Evolutionary conservation across 2,797 vertebrate genomes (phyloP).

Genomic region (Muscicapa striata): DNA sequence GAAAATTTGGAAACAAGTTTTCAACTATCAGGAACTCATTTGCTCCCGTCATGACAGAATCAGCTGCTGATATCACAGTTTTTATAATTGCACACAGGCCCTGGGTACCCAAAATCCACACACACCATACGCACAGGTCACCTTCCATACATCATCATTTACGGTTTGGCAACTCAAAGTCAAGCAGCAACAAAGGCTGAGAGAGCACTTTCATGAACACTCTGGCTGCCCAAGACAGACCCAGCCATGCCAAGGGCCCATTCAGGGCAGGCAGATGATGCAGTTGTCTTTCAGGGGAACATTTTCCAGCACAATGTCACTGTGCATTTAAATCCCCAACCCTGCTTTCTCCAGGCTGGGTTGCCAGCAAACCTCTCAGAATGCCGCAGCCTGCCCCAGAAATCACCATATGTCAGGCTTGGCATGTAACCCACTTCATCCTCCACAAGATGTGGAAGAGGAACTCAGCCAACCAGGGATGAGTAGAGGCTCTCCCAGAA

Average conservation of each 20-base stretch:
- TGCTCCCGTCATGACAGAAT: neutral
- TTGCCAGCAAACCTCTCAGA: constrained; percentile 13
- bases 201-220: neutral
- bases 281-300: neutral
- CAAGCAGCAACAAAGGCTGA: neutral
- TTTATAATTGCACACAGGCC: neutral
- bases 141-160: neutral
- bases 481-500: neutral
- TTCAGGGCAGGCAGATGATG: neutral
- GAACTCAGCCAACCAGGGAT: neutral
- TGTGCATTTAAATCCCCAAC: neutral
- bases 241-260: neutral
- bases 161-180: neutral
- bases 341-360: neutral
- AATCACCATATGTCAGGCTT: constrained; percentile 22
- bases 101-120: neutral
- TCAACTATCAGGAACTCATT: neutral
- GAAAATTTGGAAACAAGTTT: constrained; percentile 6
- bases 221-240: neutral
- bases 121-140: accelerated
- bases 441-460: neutral
- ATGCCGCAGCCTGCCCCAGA: neutral
- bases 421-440: neutral
- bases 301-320: neutral
- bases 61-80: neutral